Evolutionary conservation across 2,888 invertebrate genomes (phyloP), one percentile per base, ranked within the genome.

Genomic region (Drosophila meridionalis): DNA sequence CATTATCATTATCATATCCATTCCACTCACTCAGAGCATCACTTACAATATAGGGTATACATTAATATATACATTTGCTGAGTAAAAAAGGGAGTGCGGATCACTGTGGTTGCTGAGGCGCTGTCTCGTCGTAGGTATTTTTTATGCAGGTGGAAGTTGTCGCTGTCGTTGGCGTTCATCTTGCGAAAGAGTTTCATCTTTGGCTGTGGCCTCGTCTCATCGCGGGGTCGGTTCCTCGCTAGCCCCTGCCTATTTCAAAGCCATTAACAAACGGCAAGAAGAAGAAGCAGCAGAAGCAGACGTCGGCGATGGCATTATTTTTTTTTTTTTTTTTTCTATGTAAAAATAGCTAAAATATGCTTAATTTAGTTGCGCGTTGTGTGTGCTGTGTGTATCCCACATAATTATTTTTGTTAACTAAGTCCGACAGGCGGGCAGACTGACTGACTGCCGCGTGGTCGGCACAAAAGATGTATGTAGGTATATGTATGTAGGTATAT

Each of bases 351-450:
- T 78, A 78, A 90, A 84, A 87, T 90, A 87, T 87, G 90, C 90
- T 87, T 89, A 87, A 87, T 90, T 90, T 87, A 90, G 89, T 89
- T 80, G 76, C 62, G 58, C 47, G 62, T 53, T 61, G 60, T 64
- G 52, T 60, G 67, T 68, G 74, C 42, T 65, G 73, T 73, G 69
- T 83, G 76, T 78, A 89, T 87, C 90, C 87, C 87, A 87, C 90
- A 90, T 90, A 90, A 90, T 89, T 90, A 90, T 87, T 89, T 90
- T 61, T 83, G 78, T 89, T 85, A 89, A 85, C 84, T 88, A 89
- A 89, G 83, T 70, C 65, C 74, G 80, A 76, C 67, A 69, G 71
- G 30, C 62, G 6, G 14, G 36, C 20, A 5, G 36, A 53, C 56
- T 67, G 65, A 50, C 64, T 72, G 83, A 67, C 76, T 77, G 83